phyloP scores from a whole-genome alignment of 2,113 vertebrate species.

The Thinocorus orbignyianus region DNA sequence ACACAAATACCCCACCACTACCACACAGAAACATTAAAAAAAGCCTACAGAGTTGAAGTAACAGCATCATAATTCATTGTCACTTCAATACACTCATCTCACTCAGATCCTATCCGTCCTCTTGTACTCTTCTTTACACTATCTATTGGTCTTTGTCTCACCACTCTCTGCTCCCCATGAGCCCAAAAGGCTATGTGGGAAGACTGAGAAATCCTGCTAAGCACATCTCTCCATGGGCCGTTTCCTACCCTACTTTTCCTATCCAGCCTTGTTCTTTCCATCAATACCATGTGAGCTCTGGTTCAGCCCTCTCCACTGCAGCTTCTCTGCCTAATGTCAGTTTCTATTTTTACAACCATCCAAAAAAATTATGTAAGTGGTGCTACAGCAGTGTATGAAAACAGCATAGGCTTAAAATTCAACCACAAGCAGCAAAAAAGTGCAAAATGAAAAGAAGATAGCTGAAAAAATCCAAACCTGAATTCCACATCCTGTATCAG shows the following conservation, averaged over 20 bases:
- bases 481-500: neutral
- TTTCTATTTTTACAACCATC: neutral
- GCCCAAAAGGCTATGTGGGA: neutral
- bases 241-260: neutral
- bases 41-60: neutral
- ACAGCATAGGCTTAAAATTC: neutral
- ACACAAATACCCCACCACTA: neutral
- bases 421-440: neutral
- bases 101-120: neutral
- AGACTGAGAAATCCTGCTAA: neutral
- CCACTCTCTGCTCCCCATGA: neutral
- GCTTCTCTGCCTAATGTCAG: neutral
- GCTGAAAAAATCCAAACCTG: neutral
- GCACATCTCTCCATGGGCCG: neutral
- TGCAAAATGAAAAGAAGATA: neutral
- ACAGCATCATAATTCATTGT: neutral
- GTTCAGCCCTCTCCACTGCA: neutral
- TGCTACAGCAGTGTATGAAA: neutral
- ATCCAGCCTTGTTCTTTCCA: neutral
- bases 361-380: neutral
- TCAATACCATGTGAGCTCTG: neutral
- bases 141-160: neutral
- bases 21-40: neutral
- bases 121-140: neutral
- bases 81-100: neutral